phyloP scores from a whole-genome alignment of 2,113 vertebrate genomes.

The Corythornis cristatus region DNA sequence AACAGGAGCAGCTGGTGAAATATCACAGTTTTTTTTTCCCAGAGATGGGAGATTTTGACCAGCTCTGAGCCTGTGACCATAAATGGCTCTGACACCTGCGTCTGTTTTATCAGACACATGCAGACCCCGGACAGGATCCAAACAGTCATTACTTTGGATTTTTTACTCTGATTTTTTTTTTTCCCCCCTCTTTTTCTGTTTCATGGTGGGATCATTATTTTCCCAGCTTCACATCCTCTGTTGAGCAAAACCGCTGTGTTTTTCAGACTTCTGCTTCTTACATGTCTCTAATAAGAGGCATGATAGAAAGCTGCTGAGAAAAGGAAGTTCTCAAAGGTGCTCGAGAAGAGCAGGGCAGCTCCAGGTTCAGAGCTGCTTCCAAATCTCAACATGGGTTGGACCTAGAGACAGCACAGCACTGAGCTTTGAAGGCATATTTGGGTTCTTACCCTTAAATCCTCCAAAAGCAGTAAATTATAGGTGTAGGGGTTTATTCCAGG shows the following conservation, averaged over 20 bases:
- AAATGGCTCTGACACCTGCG: slow-evolving; percentile 40
- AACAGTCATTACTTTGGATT: background rate
- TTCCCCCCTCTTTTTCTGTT: fast-evolving
- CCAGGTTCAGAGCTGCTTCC: background rate
- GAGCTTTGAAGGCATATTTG: background rate
- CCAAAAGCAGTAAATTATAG: background rate
- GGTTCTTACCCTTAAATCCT: background rate
- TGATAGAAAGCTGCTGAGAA: background rate
- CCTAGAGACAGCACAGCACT: background rate
- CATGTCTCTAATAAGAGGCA: background rate
- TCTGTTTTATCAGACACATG: slow-evolving; percentile 19
- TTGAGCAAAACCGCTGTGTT: background rate
- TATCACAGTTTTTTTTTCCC: slow-evolving; percentile 11
- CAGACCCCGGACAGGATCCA: background rate
- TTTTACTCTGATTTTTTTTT: background rate
- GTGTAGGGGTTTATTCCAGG: background rate
- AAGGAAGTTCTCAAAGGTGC: background rate
- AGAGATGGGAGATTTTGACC: slow-evolving; percentile 59
- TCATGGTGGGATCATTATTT: background rate
- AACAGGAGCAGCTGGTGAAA: slow-evolving; percentile 60
- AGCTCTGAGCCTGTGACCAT: background rate
- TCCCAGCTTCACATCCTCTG: background rate
- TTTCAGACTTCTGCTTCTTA: background rate
- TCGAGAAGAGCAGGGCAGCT: background rate
- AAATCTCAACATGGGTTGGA: background rate